phyloP scores from a whole-genome alignment of 2,113 vertebrate genomes.

The Zosterops hypoxanthus region DNA sequence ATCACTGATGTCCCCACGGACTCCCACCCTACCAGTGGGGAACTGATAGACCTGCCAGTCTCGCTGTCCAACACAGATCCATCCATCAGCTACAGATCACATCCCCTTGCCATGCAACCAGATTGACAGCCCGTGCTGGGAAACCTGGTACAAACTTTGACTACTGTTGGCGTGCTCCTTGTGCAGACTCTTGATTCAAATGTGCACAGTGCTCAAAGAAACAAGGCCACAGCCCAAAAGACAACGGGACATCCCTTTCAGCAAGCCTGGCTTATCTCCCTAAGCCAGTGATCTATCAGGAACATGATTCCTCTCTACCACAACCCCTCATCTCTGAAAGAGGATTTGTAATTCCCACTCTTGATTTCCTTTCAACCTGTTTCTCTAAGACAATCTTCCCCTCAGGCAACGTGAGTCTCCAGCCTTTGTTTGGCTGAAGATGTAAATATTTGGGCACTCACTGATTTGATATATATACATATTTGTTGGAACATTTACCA shows the following conservation, averaged over 20 bases:
- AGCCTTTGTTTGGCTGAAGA: slow-evolving; percentile 72
- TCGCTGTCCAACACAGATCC: background rate
- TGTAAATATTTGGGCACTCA: slow-evolving; percentile 73
- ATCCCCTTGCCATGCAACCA: slow-evolving; percentile 6
- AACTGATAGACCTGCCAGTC: background rate
- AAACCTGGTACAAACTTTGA: slow-evolving; percentile 37
- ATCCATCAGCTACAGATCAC: slow-evolving; percentile 24
- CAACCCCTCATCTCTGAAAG: background rate
- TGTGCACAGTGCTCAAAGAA: background rate
- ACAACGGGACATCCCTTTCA: background rate
- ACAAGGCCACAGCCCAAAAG: background rate
- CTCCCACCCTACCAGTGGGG: background rate
- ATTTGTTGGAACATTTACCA: slow-evolving; percentile 74
- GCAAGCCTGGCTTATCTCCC: background rate
- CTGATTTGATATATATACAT: slow-evolving; percentile 71
- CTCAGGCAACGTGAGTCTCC: slow-evolving; percentile 67
- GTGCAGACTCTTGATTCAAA: slow-evolving; percentile 19
- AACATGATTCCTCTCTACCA: background rate
- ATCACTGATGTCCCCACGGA: background rate
- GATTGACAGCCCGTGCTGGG: slow-evolving; percentile 55
- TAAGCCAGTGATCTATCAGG: slow-evolving; percentile 27
- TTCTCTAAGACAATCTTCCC: slow-evolving; percentile 65
- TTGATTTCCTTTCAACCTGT: slow-evolving; percentile 66
- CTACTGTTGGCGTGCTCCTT: slow-evolving; percentile 29
- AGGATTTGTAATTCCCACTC: slow-evolving; percentile 34